A percentile compares a stretch with the other conserved stretches of the same genome.
phyloP scores from a whole-genome alignment of 1,140 invertebrate species.

The Potamilus streckersoni region DNA sequence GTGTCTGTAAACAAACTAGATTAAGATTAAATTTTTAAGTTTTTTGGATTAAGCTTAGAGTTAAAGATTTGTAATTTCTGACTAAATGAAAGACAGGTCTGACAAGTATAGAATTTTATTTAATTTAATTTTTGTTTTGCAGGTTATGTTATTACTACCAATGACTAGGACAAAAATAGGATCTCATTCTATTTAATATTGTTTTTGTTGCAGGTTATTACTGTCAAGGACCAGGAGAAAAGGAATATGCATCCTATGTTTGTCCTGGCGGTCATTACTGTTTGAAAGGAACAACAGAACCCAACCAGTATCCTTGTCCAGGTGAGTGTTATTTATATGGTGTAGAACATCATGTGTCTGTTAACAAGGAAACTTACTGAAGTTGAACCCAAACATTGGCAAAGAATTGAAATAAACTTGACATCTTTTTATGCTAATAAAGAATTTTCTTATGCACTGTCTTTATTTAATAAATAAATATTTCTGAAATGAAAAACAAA shows the following conservation, averaged over 20 bases:
- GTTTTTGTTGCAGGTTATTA: conserved; percentile 54
- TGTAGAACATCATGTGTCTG: no score
- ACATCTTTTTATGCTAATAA: no score
- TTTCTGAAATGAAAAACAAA: no score
- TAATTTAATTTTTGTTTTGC: neutral
- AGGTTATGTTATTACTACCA: neutral
- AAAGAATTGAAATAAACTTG: no score
- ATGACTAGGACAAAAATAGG: neutral
- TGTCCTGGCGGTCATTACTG: conserved; percentile 61
- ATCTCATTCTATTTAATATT: neutral
- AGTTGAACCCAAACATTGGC: no score
- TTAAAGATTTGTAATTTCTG: neutral
- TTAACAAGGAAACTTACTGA: no score
- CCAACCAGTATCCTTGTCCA: conserved; percentile 54
- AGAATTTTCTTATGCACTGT: no score
- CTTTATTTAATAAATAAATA: no score
- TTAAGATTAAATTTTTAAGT: no score
- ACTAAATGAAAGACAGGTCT: neutral
- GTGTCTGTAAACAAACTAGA: no score
- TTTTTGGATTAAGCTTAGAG: neutral
- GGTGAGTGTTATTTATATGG: conserved; percentile 19
- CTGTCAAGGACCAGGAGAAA: conserved; percentile 49
- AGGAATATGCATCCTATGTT: conserved; percentile 34
- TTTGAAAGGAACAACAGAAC: conserved; percentile 48
- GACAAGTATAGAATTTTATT: neutral